phyloP scores from a whole-genome alignment of 1,140 invertebrate species.

The Pseudomyrmex concolor region DNA sequence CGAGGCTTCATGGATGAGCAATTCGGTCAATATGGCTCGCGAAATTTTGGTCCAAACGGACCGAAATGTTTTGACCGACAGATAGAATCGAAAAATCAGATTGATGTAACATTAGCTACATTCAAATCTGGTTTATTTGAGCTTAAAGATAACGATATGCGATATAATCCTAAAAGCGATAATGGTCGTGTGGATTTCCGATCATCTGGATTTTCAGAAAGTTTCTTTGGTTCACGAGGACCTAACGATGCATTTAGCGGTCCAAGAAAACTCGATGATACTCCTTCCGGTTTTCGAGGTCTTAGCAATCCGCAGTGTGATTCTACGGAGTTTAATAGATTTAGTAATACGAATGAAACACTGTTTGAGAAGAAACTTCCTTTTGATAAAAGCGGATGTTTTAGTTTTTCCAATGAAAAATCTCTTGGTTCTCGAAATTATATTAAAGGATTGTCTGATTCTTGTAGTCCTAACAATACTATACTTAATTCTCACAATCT shows the following conservation, averaged over 20 bases:
- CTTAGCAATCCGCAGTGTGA: background rate
- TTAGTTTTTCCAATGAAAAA: slow-evolving; percentile 20
- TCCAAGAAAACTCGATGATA: background rate
- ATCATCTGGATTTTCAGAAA: slow-evolving; percentile 33
- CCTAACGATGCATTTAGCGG: slow-evolving; percentile 27
- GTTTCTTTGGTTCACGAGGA: slow-evolving; percentile 34
- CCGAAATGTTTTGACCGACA: slow-evolving; percentile 45
- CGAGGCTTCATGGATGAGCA: slow-evolving; percentile 5
- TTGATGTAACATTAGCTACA: slow-evolving; percentile 40
- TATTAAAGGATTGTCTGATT: slow-evolving; percentile 7
- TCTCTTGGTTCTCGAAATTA: slow-evolving; percentile 2
- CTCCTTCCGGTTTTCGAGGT: slow-evolving; percentile 27
- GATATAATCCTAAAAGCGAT: slow-evolving; percentile 40
- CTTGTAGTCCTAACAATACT: slow-evolving; percentile 26
- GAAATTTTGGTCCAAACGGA: slow-evolving; percentile 38
- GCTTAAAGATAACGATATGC: slow-evolving; percentile 44
- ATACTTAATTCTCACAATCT: slow-evolving; percentile 16
- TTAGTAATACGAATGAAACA: background rate
- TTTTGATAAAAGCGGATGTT: background rate
- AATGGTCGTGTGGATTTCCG: slow-evolving; percentile 35
- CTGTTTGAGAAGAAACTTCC: slow-evolving; percentile 14
- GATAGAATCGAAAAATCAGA: slow-evolving; percentile 38
- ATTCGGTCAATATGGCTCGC: slow-evolving; percentile 31
- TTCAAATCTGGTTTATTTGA: slow-evolving; percentile 47
- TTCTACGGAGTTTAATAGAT: background rate